Conservation (phyloP, 2,888 invertebrate species). For the Lithophane semibrunnea region DNA sequence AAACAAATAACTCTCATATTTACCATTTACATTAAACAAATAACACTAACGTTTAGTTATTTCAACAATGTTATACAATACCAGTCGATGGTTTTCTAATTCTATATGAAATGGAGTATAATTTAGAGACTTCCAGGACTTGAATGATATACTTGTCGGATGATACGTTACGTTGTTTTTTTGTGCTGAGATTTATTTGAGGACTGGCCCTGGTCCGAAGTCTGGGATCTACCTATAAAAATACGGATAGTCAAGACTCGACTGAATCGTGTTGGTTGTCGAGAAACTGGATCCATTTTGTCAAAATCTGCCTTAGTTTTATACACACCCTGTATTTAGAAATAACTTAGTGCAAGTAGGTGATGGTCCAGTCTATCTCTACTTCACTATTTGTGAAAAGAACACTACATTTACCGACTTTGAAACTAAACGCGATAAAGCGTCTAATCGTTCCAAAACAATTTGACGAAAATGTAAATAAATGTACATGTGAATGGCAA, state of each 20-base stretch:
- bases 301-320: constrained; percentile 29
- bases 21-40: too few species aligned
- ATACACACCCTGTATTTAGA: constrained; percentile 53
- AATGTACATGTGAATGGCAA: background rate
- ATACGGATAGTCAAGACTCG: background rate
- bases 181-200: background rate
- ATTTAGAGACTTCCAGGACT: background rate
- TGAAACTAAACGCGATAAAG: background rate
- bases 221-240: background rate
- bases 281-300: background rate
- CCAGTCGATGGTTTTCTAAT: too few species aligned
- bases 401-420: constrained; percentile 33
- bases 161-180: background rate
- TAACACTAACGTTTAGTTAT: too few species aligned
- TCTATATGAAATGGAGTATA: background rate
- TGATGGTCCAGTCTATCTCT: constrained; percentile 46
- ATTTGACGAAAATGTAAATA: constrained; percentile 16
- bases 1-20: too few species aligned
- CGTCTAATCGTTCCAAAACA: constrained; percentile 2
- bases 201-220: too few species aligned
- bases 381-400: constrained; percentile 35
- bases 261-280: background rate
- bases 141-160: background rate
- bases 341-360: constrained; percentile 63
- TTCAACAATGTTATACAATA: too few species aligned